Base-by-base conservation (phyloP, 2,113 vertebrate species). In the Oxygymnocypris stewartii region DNA sequence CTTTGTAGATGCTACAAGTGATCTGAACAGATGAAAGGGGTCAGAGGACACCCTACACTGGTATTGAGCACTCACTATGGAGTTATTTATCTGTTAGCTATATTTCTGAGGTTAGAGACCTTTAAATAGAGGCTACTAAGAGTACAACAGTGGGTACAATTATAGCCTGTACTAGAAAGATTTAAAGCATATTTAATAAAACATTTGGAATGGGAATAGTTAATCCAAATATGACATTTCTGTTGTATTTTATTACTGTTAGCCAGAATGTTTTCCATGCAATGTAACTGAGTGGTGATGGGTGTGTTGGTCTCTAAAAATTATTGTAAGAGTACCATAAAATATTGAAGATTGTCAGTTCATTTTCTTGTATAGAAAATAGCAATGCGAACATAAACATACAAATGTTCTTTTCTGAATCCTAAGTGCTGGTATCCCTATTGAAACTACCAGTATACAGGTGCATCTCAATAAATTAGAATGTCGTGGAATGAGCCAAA, bases 1-100 rank as follows among this genome's bases (percentile, higher is more conserved):
- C 37, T 84, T 25, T 71, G 25, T 88, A 73, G 76, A 86, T 89
- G 37, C 31, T 87, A 67, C 18, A 37, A 14, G 44, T 77, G 81
- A 74, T 37, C 59, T 84, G n/a, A 86, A 54, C 65, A 79, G 7
- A 71, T 25, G 31, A n/a, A 47, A 80, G 40, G 18, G 80, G 16
- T 69, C 80, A 82, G 42, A 47, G 79, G 79, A 81, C 61, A 10
- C 13, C 7, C 1, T 13, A 23, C 61, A 82, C n/a, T 69, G 16
- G 25, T 69, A 13, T 61, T 79, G 25, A 6, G 12, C 8, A 28
- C 51, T 81, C 35, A n/a, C 13, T 40, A 37, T 63, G 20, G 57
- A 63, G 20, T 65, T 81, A 44, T 80, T 63, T 80, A 42, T 59
- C 78, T 16, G 59, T 44, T 81, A 8, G 40, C 59, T 81, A 18